Evolutionary conservation across 2,113 vertebrate genomes (phyloP).

Genomic region (Girardinichthys multiradiatus): DNA sequence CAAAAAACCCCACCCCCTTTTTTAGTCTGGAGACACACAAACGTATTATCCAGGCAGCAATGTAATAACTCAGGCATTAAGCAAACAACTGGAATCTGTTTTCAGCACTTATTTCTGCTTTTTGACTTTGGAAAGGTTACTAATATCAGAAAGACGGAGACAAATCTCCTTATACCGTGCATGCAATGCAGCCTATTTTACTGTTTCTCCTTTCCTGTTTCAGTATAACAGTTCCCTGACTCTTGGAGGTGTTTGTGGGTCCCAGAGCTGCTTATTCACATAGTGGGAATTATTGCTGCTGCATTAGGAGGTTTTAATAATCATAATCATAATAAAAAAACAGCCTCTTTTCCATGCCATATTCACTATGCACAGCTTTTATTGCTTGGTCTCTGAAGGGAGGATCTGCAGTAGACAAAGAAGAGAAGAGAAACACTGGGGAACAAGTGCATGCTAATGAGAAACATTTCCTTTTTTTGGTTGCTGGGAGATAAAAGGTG

Average conservation of each 20-base stretch:
- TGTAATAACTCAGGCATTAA: slow-evolving; percentile 47
- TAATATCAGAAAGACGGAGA: not conserved
- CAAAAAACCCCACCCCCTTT: slow-evolving; percentile 13
- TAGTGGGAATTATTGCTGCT: slow-evolving; percentile 31
- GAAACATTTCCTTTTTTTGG: slow-evolving; percentile 9
- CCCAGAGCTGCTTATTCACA: slow-evolving; percentile 6
- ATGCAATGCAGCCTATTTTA: slow-evolving; percentile 3
- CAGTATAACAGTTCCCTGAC: not conserved
- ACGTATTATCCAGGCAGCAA: slow-evolving; percentile 46
- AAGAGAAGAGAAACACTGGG: slow-evolving; percentile 47
- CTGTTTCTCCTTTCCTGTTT: not conserved
- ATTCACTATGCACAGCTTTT: slow-evolving; percentile 57
- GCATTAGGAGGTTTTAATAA: slow-evolving; percentile 57
- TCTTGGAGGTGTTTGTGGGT: not conserved
- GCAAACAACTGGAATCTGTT: slow-evolving; percentile 14
- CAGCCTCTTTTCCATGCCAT: slow-evolving; percentile 63
- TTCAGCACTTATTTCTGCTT: not conserved
- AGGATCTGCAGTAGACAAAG: slow-evolving; percentile 52
- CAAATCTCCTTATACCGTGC: not conserved
- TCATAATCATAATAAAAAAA: slow-evolving; percentile 66
- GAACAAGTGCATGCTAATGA: slow-evolving; percentile 65
- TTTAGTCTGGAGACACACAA: slow-evolving; percentile 43
- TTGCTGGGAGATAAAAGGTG: slow-evolving; percentile 38
- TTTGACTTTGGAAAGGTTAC: not conserved
- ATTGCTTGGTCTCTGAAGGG: slow-evolving; percentile 45